Percentiles rank a stretch among this genome's conserved stretches.
phyloP scores from a whole-genome alignment of 2,113 vertebrate species.

The Ceratotherium simum region DNA sequence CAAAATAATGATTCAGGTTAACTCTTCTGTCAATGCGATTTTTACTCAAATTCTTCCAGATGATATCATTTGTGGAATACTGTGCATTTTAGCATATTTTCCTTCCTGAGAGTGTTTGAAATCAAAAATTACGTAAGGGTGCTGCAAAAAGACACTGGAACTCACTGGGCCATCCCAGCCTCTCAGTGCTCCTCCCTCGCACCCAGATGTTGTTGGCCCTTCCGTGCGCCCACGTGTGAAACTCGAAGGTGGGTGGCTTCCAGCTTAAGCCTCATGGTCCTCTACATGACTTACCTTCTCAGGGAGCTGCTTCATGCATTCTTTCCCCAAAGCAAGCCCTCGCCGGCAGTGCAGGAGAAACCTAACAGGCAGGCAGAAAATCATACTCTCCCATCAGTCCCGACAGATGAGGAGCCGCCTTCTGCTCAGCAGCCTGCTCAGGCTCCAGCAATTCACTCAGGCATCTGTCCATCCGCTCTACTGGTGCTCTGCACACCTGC shows the following conservation, averaged over 20 bases:
- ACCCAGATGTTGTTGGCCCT: not conserved
- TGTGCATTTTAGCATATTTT: not conserved
- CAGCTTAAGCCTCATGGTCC: accelerated
- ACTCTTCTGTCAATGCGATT: not conserved
- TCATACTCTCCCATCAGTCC: no score
- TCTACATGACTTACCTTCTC: not conserved
- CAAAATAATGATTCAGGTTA: not conserved
- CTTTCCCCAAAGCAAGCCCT: not conserved
- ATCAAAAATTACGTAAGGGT: not conserved
- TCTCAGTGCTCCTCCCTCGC: accelerated
- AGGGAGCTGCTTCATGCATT: not conserved
- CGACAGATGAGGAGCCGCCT: no score
- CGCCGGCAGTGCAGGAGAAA: not conserved
- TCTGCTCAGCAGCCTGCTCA: not conserved
- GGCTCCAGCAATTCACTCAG: not conserved
- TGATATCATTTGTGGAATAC: not conserved
- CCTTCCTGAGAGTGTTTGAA: not conserved
- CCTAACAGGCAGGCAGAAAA: not conserved
- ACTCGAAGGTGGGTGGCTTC: not conserved
- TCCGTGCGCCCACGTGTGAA: not conserved
- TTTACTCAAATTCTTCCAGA: not conserved
- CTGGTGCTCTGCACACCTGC: not conserved
- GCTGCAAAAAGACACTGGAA: not conserved
- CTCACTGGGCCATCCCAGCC: not conserved
- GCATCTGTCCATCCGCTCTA: no score